Evolutionary conservation across 2,797 vertebrate species (phyloP).

Genomic region (Muraenolepis orangiensis): DNA sequence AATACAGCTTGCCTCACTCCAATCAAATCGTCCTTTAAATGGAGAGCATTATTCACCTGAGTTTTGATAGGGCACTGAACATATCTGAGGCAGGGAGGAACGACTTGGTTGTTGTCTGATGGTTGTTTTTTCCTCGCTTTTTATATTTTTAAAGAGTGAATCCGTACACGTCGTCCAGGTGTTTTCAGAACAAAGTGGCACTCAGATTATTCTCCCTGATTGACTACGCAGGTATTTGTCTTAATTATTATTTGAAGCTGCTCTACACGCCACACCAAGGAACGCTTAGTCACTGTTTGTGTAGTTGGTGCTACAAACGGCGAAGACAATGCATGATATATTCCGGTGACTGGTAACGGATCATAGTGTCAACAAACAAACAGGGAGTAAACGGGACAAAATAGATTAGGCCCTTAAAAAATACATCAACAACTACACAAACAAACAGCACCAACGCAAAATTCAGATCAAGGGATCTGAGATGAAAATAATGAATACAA

Average conservation of each 20-base stretch:
- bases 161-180: neutral
- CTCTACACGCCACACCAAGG: neutral
- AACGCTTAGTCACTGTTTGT: neutral
- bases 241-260: neutral
- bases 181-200: slow-evolving; percentile 13
- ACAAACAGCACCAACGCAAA: neutral
- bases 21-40: slow-evolving; percentile 52
- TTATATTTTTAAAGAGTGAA: slow-evolving; percentile 9
- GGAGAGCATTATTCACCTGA: slow-evolving; percentile 38
- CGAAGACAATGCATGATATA: neutral
- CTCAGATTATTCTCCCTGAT: neutral
- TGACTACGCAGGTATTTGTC: neutral
- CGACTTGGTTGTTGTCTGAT: neutral
- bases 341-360: neutral
- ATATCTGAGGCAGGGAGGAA: slow-evolving; percentile 26
- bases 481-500: neutral
- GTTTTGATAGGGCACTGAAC: slow-evolving; percentile 40
- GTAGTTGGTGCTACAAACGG: too few relatives aligned
- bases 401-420: neutral
- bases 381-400: too few relatives aligned
- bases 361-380: too few relatives aligned
- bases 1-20: slow-evolving; percentile 1
- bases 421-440: neutral
- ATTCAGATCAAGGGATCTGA: neutral
- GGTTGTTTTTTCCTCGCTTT: neutral